Evolutionary conservation across 2,797 vertebrate genomes (phyloP), one percentile per base, ranked within the genome.

Genomic region (Oreortyx pictus): DNA sequence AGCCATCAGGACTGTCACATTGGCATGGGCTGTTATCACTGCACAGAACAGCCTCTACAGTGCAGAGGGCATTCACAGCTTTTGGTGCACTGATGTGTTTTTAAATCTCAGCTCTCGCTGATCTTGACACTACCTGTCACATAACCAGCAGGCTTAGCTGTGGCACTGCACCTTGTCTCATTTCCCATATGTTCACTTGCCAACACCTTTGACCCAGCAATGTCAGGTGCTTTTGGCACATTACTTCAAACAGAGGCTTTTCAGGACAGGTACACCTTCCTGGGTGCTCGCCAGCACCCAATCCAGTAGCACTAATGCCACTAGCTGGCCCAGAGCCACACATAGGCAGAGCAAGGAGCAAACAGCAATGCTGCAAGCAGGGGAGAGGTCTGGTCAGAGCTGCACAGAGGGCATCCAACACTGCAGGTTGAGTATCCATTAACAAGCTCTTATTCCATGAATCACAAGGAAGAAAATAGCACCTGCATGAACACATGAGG

Each of bases 351-450:
- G 50, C 27, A 68, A 78, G 90, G n/a, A 82, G 65, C 44, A 74
- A 82, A 79, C 66, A 20, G 56, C 3, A 29, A 54, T 10, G 39
- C 65, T 52, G 81, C 39, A 61, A 68, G 8, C 44, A 74, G 62
- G 6, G 27, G 50, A 27, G 27, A 27, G 27, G 43, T 1, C 44
- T 46, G 8, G 35, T 65, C 35, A 68, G 62, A 77, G 61, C 50
- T 3, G 0, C 24, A 11, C 10, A 0, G 0, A 43, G 29, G 62
- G 31, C 8, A 43, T 59, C 60, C 39, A 22, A 22, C 4, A 46
- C 29, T 3, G 1, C 65, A 46, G 25, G 41, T 76, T 76, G 56
- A 43, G 68, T 35, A 68, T 16, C 50, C 60, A 24, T 65, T 39
- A 61, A 8, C 13, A 31, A 82, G 14, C 9, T 77, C 49, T 64